Conservation (phyloP, 2,113 vertebrate genomes). For the Lanius collurio region DNA sequence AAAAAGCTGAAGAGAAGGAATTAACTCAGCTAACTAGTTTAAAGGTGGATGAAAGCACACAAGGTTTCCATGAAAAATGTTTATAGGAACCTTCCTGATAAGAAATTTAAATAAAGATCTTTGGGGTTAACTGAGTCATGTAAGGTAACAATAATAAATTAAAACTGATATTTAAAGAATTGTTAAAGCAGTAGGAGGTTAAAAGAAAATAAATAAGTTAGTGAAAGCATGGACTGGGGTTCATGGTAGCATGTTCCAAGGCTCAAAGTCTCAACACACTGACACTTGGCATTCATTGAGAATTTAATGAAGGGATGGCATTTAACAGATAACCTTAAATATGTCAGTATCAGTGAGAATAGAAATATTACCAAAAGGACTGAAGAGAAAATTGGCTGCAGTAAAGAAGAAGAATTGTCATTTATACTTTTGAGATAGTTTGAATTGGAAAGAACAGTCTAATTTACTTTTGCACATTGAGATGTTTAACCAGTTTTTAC, state of each 20-base stretch:
- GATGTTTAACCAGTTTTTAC: conserved; percentile 25
- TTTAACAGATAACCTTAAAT: not conserved
- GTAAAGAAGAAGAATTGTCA: not conserved
- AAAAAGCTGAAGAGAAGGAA: not conserved
- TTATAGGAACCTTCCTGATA: not conserved
- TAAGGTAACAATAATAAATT: not conserved
- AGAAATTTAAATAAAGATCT: not conserved
- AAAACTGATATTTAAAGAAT: not conserved
- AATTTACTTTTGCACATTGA: conserved; percentile 14
- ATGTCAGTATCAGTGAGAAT: not conserved
- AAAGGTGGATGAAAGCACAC: not conserved
- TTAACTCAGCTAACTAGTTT: not conserved
- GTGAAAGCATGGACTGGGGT: not conserved
- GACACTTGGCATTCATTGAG: not conserved
- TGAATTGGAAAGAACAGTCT: conserved; percentile 3
- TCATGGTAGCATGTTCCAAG: not conserved
- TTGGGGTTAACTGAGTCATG: not conserved
- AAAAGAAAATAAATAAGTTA: not conserved
- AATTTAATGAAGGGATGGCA: not conserved
- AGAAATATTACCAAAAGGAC: not conserved
- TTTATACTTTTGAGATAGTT: conserved; percentile 1
- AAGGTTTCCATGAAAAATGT: not conserved
- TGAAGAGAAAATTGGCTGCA: not conserved
- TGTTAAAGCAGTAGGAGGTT: not conserved
- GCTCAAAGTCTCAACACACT: not conserved